A percentile compares a stretch with the other conserved stretches of the same genome.
phyloP scores from a whole-genome alignment of 2,113 vertebrate species.

The Pygoscelis adeliae region DNA sequence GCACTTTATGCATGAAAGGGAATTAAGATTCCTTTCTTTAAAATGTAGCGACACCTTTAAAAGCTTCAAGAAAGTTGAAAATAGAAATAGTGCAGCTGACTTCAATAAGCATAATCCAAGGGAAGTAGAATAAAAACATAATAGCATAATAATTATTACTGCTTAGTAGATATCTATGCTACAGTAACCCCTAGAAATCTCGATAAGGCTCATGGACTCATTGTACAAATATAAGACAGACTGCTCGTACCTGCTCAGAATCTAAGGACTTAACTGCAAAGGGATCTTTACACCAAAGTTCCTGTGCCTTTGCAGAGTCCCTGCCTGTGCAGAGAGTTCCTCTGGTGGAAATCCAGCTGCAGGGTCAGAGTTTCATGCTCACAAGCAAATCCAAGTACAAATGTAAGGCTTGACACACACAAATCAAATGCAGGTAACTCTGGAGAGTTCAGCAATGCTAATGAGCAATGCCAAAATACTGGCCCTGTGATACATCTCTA shows the following conservation, averaged over 20 bases:
- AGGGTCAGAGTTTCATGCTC: background rate
- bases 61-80: background rate
- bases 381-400: background rate
- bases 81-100: background rate
- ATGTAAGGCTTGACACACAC: background rate
- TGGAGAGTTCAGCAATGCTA: background rate
- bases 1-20: background rate
- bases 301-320: background rate
- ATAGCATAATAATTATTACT: too few species aligned
- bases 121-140: background rate
- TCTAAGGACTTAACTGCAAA: background rate
- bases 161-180: background rate
- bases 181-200: background rate
- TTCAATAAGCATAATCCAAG: background rate
- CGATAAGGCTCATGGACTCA: background rate
- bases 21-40: background rate
- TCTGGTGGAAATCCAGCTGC: background rate
- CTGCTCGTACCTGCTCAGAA: background rate
- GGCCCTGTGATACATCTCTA: background rate
- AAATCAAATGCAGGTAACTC: background rate
- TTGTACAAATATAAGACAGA: background rate
- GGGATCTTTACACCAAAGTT: background rate
- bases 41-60: background rate
- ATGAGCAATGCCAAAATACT: background rate
- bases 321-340: background rate